Conservation (phyloP, 2,888 invertebrate genomes). For the Halictus ligatus region DNA sequence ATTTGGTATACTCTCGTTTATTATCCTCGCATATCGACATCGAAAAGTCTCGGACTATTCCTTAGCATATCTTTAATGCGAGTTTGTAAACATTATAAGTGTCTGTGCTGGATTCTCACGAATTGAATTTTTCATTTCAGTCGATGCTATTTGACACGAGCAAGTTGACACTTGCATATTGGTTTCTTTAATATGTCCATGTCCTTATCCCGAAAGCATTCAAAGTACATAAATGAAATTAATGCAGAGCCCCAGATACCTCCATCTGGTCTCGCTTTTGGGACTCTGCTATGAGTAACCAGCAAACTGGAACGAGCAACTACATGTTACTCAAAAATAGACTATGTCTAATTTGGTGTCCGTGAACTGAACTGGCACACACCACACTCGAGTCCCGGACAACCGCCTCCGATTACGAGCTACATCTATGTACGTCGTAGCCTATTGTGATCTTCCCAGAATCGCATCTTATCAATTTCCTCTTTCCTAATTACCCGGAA, state of each 20-base stretch:
- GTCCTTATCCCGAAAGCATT: neutral
- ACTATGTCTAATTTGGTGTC: constrained; percentile 83
- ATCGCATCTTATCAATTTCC: constrained; percentile 14
- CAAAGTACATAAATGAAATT: neutral
- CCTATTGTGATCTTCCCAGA: constrained; percentile 41
- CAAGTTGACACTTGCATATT: neutral
- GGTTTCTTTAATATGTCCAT: neutral
- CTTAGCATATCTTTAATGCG: neutral
- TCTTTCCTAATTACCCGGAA: neutral
- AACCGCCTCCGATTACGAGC: constrained; percentile 57
- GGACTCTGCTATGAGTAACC: constrained; percentile 66
- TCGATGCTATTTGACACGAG: neutral
- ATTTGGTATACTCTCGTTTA: neutral
- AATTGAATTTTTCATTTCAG: neutral
- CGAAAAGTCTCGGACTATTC: neutral
- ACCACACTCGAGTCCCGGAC: constrained; percentile 68
- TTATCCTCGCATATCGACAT: neutral
- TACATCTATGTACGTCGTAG: constrained; percentile 38
- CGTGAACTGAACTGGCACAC: constrained; percentile 81
- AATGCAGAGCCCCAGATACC: constrained; percentile 25
- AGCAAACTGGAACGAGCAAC: constrained; percentile 80
- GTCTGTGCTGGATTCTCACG: neutral
- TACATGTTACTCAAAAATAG: constrained; percentile 81
- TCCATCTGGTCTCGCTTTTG: constrained; percentile 38
- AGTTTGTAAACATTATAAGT: neutral